Evolutionary conservation across 2,113 vertebrate genomes (phyloP).

Genomic region (Ptilorrhoa leucosticta): DNA sequence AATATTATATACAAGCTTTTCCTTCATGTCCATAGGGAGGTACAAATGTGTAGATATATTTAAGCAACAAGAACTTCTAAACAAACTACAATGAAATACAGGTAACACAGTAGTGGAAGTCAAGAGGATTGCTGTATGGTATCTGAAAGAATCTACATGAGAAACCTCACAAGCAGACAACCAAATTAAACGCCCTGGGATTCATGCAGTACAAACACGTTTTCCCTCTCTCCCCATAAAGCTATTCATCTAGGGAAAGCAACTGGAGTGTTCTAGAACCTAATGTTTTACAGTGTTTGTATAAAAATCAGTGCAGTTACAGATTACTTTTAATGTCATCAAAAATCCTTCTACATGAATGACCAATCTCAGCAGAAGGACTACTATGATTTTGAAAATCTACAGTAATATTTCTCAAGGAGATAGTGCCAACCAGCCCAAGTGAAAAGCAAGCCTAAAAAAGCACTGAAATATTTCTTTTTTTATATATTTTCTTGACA

Average conservation of each 20-base stretch:
- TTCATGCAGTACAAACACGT: background rate
- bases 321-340: background rate
- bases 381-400: background rate
- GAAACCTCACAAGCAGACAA: background rate
- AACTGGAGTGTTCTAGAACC: background rate
- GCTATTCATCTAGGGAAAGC: background rate
- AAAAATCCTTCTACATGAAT: background rate
- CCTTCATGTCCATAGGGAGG: accelerated
- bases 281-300: background rate
- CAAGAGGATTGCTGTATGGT: background rate
- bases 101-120: background rate
- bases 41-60: background rate
- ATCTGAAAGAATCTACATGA: background rate
- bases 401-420: background rate
- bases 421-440: background rate
- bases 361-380: background rate
- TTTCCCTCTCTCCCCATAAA: background rate
- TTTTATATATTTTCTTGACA: background rate
- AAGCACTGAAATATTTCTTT: background rate
- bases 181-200: background rate
- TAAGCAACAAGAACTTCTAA: background rate
- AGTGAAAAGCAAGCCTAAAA: background rate
- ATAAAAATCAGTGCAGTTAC: background rate
- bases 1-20: background rate
- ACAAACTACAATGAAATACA: background rate